These are phyloP conservation scores for Onychomys torridus DNA, from an alignment of 2,797 vertebrate genomes.

Conservation along the genomic window DNA sequence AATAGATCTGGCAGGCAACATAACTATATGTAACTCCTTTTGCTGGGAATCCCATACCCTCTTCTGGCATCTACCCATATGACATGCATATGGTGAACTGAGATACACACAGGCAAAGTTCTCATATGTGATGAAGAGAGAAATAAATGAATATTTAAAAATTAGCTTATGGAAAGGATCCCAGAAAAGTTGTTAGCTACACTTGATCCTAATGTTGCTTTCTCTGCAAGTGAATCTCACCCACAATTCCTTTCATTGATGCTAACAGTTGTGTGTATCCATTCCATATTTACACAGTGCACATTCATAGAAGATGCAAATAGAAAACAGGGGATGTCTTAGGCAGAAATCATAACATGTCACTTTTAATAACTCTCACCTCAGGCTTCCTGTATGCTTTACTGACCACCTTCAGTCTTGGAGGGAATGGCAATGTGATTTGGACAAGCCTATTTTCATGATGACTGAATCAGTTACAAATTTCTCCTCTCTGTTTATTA, in stretches of 20 bases:
- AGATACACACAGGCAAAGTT: too few species aligned
- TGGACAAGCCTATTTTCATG: background rate
- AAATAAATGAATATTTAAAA: too few species aligned
- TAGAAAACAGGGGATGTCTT: background rate
- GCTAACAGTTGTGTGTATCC: background rate
- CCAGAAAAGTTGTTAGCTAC: fast-evolving
- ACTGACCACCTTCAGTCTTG: background rate
- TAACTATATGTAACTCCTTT: too few species aligned
- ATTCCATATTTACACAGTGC: background rate
- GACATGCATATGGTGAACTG: too few species aligned
- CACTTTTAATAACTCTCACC: background rate
- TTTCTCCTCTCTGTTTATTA: background rate
- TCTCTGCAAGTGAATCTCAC: background rate
- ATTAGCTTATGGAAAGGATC: background rate
- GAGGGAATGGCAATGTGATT: background rate
- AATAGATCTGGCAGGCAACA: too few species aligned
- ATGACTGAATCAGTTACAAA: background rate
- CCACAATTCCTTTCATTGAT: background rate
- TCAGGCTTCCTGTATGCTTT: background rate
- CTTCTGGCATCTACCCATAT: too few species aligned
- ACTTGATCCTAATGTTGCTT: background rate
- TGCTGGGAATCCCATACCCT: too few species aligned
- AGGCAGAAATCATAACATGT: fast-evolving
- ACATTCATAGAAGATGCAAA: background rate
- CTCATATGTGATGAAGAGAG: too few species aligned